Base-by-base conservation (phyloP, 2,888 invertebrate genomes). In the Auanema freiburgensis region DNA sequence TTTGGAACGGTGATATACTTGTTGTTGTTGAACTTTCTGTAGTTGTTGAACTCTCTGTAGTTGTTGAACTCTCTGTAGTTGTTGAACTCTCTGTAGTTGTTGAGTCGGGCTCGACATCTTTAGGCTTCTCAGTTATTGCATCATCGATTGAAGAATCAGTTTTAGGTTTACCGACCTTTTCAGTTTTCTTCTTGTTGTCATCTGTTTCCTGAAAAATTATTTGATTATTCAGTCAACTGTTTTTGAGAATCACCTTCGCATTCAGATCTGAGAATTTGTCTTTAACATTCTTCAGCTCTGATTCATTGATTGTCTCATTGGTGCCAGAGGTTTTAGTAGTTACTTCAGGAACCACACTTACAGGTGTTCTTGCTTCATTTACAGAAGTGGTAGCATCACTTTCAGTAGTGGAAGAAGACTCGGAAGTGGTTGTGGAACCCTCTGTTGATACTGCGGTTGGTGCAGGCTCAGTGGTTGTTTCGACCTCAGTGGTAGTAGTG, bases 141-240 rank as follows among this genome's bases (percentile, higher is more conserved):
- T 41, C 40, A 51, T 59, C 59, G 21, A 59, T 59, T 1, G 59
- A 59, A 33, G 40, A 41, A n/a, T 11, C 59, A 1, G 52, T 52
- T n/a, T n/a, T n/a, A n/a, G n/a, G n/a, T n/a, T n/a, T n/a, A n/a
- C n/a, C n/a, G n/a, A n/a, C n/a, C n/a, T n/a, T n/a, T n/a, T n/a
- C n/a, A n/a, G n/a, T n/a, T n/a, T n/a, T n/a, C n/a, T n/a, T n/a
- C n/a, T n/a, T n/a, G n/a, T n/a, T n/a, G n/a, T n/a, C n/a, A n/a
- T n/a, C n/a, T n/a, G n/a, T n/a, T n/a, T n/a, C n/a, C n/a, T n/a
- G n/a, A n/a, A n/a, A n/a, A n/a, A n/a, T n/a, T n/a, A n/a, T n/a
- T n/a, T n/a, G n/a, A n/a, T n/a, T n/a, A n/a, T n/a, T n/a, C n/a
- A n/a, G n/a, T n/a, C n/a, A n/a, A n/a, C n/a, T n/a, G n/a, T n/a